phyloP scores from a whole-genome alignment of 1,140 invertebrate species.

The Bombus confusus region DNA sequence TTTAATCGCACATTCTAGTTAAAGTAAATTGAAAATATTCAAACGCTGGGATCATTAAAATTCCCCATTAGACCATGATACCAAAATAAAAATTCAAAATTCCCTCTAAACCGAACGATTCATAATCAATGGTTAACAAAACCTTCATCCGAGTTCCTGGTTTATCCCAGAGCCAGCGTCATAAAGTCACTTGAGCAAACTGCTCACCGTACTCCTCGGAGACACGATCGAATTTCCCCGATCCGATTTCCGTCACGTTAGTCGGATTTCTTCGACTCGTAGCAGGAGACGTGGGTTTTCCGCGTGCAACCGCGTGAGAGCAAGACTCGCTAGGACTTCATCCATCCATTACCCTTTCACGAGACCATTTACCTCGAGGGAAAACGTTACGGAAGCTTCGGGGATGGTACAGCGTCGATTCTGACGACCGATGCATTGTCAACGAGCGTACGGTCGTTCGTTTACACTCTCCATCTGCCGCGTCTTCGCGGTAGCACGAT shows the following conservation, averaged over 20 bases:
- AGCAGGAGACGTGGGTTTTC: not conserved
- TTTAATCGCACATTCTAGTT: no score
- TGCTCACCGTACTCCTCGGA: no score
- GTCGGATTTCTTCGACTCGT: not conserved
- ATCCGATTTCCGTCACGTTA: not conserved
- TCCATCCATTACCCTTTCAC: constrained; percentile 9
- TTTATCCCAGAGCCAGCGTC: no score
- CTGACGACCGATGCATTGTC: constrained; percentile 1
- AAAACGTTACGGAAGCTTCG: not conserved
- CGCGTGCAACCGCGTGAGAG: not conserved
- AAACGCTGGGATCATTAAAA: no score
- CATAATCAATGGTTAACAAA: no score
- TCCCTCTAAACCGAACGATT: no score
- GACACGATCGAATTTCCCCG: not conserved
- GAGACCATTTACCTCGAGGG: not conserved
- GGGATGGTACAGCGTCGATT: not conserved
- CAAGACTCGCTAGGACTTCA: not conserved
- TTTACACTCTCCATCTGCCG: not conserved
- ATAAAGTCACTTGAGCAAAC: no score
- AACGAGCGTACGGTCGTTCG: not conserved
- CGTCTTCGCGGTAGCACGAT: constrained; percentile 3
- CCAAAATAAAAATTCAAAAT: no score
- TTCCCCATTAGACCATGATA: no score
- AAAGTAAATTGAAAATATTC: no score
- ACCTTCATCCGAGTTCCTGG: no score